Conservation (phyloP, 2,113 vertebrate genomes). For the Acinonyx jubatus region DNA sequence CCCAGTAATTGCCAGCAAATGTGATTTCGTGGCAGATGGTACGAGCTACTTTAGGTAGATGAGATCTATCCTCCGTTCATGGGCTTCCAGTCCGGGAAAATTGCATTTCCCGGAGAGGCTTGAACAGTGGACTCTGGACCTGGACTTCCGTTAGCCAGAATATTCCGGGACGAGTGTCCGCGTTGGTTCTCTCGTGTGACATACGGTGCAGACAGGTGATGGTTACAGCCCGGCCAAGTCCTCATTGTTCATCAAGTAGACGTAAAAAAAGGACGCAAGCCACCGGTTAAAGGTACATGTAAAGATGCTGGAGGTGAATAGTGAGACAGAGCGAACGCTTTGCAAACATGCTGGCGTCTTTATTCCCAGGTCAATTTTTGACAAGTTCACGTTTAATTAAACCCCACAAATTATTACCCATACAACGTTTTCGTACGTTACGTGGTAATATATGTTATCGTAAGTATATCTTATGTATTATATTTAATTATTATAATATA, state of each 20-base stretch:
- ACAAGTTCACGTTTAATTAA: not conserved
- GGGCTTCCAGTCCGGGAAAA: not conserved
- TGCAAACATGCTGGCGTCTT: not conserved
- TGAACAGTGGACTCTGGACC: fast-evolving
- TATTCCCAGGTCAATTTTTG: not conserved
- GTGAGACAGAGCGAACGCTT: no score
- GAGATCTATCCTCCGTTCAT: not conserved
- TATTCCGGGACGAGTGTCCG: not conserved
- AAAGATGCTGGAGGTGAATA: not conserved
- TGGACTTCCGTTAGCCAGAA: not conserved
- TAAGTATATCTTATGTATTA: no score
- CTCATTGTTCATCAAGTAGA: not conserved
- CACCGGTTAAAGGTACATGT: fast-evolving
- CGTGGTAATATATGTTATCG: not conserved
- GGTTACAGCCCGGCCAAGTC: fast-evolving
- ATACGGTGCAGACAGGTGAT: no score
- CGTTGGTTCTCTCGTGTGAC: not conserved
- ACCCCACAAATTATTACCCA: not conserved
- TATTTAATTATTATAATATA: not conserved
- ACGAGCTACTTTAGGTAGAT: fast-evolving
- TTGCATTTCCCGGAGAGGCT: not conserved
- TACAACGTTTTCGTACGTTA: not conserved
- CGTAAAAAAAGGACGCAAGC: not conserved
- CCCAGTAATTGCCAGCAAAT: not conserved
- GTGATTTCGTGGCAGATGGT: fast-evolving